Base-by-base conservation (phyloP, 2,113 vertebrate genomes). In the Ammodytes marinus region DNA sequence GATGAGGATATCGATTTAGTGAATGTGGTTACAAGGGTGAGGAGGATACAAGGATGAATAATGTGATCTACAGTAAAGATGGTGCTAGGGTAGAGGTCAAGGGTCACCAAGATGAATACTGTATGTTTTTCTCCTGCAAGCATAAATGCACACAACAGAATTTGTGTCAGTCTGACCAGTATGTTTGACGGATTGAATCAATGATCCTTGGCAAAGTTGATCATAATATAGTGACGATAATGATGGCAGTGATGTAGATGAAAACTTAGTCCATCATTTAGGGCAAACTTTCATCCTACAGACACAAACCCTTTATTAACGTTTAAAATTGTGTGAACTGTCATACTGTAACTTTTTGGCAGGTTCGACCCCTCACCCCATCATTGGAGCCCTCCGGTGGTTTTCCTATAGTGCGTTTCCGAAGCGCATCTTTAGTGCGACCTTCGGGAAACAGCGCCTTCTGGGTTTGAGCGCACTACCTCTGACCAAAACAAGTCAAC, bases 371-470 rank as follows among this genome's bases (percentile, higher is more conserved):
- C 5, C 8, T 10, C n/a, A 2, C 2, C 39, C 27, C 65, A 3
- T 9, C 43, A 63, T 52, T 39, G 46, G 53, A 27, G 27, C 17
- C 55, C 43, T 69, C 76, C 14, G 3, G 3, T 39, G 37, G 35
- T 5, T n/a, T 73, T 12, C 59, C 13, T 5, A 15, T 2, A 0
- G 43, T 10, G 81, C 42, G 49, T 67, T 37, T 83, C 17, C 43
- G 40, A 50, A n/a, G 68, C 58, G 63, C 42, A n/a, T 66, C 74
- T 45, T 50, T 40, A 27, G 19, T 37, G 64, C 46, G 69, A 43
- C 54, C 74, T 64, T 37, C 11, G 19, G 60, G 64, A 85, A 88
- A 83, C 78, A 73, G 80, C 80, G 78, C 71, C 69, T 87, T 73
- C 79, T 83, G 79, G 72, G 55, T 86, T 57, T 71, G 77, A 75